Evolutionary conservation across 1,140 invertebrate genomes (phyloP), one percentile per base, ranked within the genome.

Genomic region (Penaeus chinensis): DNA sequence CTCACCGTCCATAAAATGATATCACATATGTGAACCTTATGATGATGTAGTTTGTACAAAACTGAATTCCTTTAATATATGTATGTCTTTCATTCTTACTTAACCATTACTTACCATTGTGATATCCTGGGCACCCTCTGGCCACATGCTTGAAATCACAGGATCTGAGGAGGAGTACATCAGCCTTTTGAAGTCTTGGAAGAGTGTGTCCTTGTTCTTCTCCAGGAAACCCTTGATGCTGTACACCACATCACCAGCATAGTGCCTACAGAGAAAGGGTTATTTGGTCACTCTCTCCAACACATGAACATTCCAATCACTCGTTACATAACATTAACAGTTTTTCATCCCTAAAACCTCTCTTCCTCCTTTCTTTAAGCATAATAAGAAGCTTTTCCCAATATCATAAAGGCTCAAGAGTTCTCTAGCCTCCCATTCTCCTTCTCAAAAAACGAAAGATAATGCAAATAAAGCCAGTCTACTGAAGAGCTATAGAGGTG

Each of bases 221-320:
- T 99, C 98, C 91, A 99, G 94, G 92, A 99, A 99, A 20, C 97
- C 97, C 62, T 94, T 94, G 62, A 98, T 95, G 89, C 94, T 95
- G 92, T 99, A 99, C 32, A 96, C 96, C 3, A 99, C 98, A 92
- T 98, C 97, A n/a, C 98, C 98, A 4, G 98, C 98, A 92, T 99
- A 99, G 91, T 99, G 98, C 42, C 94, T 95, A 91, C 19, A 0
- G 71, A 22, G 54, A 54, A 54, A 13, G 16, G 54, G 11, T 8
- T 2, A 54, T 54, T 8, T 54, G 54, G 54, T 54, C 54, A 54
- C 54, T 54, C 11, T 54, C 54, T 16, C 54, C 10, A 54, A 54
- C 54, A 54, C 54, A 13, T 16, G 54, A 0, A 54, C 8, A 54
- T 54, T 54, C 37, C 37, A 54, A 54, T 2, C 1, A 5, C 11